Conservation (phyloP, 2,888 invertebrate genomes). For the Rotaria magnacalcarata region DNA sequence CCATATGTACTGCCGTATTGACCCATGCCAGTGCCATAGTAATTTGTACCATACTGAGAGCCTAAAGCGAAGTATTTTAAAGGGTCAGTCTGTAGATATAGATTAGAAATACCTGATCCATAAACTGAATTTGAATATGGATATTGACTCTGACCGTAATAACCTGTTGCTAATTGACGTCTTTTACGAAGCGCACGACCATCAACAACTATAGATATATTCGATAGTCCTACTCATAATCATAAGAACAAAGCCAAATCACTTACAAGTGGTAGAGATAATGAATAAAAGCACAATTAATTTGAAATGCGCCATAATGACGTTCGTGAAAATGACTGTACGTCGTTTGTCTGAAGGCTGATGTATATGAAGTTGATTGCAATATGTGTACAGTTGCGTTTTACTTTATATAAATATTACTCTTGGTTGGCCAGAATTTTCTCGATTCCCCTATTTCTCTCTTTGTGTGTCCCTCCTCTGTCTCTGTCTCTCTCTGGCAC, state of each 20-base stretch:
- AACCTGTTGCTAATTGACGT: not conserved
- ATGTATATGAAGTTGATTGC: not conserved
- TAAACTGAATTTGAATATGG: not conserved
- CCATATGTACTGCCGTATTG: not conserved
- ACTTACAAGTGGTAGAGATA: conserved; percentile 3
- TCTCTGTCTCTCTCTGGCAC: not conserved
- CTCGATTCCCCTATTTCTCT: not conserved
- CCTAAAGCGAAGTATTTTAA: not conserved
- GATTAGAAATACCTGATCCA: not conserved
- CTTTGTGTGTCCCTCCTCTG: not conserved
- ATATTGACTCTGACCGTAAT: not conserved
- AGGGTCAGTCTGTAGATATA: not conserved
- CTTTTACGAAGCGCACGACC: not conserved
- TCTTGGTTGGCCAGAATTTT: not conserved
- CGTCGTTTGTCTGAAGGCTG: not conserved
- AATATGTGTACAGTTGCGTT: conserved; percentile 13
- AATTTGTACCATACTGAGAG: not conserved
- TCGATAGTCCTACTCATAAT: not conserved
- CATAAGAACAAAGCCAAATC: not conserved
- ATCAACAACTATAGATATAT: not conserved
- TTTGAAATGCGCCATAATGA: not conserved
- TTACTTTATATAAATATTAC: conserved; percentile 8
- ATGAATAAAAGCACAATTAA: not conserved
- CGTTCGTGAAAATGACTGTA: not conserved
- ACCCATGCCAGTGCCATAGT: not conserved